These are phyloP conservation scores for Balanococcus diminutus DNA, from an alignment of 2,888 invertebrate species.

Conservation along the genomic window DNA sequence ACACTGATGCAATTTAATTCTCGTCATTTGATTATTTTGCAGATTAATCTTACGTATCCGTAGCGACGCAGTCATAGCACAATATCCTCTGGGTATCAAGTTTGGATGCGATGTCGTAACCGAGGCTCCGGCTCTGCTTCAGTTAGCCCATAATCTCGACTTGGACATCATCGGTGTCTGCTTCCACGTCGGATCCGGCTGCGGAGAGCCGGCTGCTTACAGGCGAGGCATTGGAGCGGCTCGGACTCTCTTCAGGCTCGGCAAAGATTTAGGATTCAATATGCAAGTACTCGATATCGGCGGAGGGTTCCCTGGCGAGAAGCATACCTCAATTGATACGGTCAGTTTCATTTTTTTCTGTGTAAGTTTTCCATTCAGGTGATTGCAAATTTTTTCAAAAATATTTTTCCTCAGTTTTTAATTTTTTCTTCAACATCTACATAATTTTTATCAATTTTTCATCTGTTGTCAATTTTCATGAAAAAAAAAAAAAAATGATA, in stretches of 20 bases:
- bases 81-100: slow-evolving; percentile 90
- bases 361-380: too few relatives aligned
- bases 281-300: slow-evolving; percentile 86
- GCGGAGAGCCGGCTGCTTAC: slow-evolving; percentile 81
- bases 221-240: slow-evolving; percentile 77
- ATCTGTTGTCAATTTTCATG: neutral
- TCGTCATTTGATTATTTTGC: slow-evolving; percentile 36
- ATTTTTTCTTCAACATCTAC: neutral
- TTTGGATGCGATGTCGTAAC: slow-evolving; percentile 85
- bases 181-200: slow-evolving; percentile 95
- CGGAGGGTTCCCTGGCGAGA: slow-evolving; percentile 87
- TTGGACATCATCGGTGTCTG: slow-evolving; percentile 72
- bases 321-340: slow-evolving; percentile 72
- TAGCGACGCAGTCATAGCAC: slow-evolving; percentile 82
- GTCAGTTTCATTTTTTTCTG: slow-evolving; percentile 61
- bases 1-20: too few relatives aligned
- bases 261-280: slow-evolving; percentile 73
- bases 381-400: too few relatives aligned
- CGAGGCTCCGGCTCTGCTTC: slow-evolving; percentile 77
- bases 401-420: too few relatives aligned
- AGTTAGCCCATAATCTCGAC: slow-evolving; percentile 75
- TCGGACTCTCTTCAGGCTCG: slow-evolving; percentile 76
- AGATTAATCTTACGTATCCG: slow-evolving; percentile 88
- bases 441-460: neutral
- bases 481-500: too few relatives aligned